phyloP scores from a whole-genome alignment of 2,113 vertebrate species.

The Pyxicephalus adspersus region DNA sequence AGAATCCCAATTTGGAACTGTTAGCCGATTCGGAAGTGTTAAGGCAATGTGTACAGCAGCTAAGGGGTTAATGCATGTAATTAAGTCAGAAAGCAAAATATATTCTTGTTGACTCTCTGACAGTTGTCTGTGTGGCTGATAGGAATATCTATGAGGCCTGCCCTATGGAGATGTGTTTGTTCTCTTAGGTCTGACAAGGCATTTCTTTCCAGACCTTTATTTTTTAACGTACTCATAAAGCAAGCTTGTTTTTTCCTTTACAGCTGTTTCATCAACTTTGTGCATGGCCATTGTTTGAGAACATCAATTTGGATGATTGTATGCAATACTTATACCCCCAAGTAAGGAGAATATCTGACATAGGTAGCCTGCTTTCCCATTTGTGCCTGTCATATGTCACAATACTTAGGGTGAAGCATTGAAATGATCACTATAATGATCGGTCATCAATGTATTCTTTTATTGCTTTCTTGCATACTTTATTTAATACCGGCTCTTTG shows the following conservation, averaged over 20 bases:
- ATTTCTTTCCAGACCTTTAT: background rate
- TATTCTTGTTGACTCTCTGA: conserved; percentile 46
- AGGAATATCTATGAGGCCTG: conserved; percentile 59
- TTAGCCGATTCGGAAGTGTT: background rate
- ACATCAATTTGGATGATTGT: too few species aligned
- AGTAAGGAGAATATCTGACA: background rate
- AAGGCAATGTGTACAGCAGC: background rate
- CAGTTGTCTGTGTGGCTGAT: conserved; percentile 49
- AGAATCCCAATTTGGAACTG: background rate
- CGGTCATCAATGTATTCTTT: too few species aligned
- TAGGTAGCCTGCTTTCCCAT: background rate
- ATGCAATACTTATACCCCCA: too few species aligned
- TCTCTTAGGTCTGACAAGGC: background rate
- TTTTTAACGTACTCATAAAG: background rate
- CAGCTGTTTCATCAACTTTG: too few species aligned
- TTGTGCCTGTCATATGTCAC: background rate
- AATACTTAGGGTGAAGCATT: too few species aligned
- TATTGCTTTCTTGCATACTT: too few species aligned
- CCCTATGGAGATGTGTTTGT: conserved; percentile 41
- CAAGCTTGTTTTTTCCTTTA: conserved; percentile 1
- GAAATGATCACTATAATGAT: too few species aligned
- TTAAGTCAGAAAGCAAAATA: conserved; percentile 36
- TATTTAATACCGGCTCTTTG: too few species aligned
- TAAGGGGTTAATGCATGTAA: conserved; percentile 20
- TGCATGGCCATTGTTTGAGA: too few species aligned